Evolutionary conservation across 2,888 invertebrate genomes (phyloP).

Genomic region (Romanomermis culicivorax): DNA sequence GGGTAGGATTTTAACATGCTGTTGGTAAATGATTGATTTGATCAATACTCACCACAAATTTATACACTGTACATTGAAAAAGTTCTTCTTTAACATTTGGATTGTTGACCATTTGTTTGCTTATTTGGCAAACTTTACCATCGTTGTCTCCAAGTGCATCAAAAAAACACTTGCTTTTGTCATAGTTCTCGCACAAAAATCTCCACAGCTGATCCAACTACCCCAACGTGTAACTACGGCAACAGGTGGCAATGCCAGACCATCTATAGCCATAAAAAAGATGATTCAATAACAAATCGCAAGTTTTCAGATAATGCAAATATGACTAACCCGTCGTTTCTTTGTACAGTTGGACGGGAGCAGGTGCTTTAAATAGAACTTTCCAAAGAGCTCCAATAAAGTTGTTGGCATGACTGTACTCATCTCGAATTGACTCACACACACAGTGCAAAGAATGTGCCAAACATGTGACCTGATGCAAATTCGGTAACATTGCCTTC

Average conservation of each 20-base stretch:
- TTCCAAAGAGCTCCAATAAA: background rate
- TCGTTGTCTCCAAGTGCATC: background rate
- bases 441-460: background rate
- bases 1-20: background rate
- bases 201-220: background rate
- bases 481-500: background rate
- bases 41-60: background rate
- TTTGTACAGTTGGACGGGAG: background rate
- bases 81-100: background rate
- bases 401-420: background rate
- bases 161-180: background rate
- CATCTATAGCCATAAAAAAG: no score
- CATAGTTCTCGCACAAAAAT: background rate
- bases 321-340: background rate
- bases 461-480: background rate
- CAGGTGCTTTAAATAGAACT: background rate
- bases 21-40: background rate
- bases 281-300: no score
- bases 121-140: background rate
- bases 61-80: background rate
- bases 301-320: no score
- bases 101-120: background rate
- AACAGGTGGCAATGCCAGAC: background rate
- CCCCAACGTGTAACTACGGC: background rate
- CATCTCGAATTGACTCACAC: background rate